Evolutionary conservation across 92 coral and sea anemone genomes (phyloP).

Genomic region (Bergia puertoricense): DNA sequence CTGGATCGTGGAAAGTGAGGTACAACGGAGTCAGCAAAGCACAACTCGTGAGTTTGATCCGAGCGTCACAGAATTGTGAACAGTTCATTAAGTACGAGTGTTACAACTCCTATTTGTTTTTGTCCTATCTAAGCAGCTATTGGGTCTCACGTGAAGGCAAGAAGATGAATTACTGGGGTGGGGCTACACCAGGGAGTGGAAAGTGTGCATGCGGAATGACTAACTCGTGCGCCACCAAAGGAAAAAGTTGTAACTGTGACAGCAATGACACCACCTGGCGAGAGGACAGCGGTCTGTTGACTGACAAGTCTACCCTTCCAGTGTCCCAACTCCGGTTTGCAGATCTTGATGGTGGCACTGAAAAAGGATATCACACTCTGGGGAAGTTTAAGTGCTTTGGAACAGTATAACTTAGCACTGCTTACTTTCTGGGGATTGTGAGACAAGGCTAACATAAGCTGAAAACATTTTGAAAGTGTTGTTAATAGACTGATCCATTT

Average conservation of each 20-base stretch:
- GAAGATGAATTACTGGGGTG: slow-evolving; percentile 86
- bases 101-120: slow-evolving; percentile 47
- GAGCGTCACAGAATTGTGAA: slow-evolving; percentile 62
- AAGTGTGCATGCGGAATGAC: slow-evolving; percentile 74
- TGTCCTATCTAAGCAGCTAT: slow-evolving; percentile 61
- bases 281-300: slow-evolving; percentile 71
- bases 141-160: slow-evolving; percentile 87
- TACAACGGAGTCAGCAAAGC: slow-evolving; percentile 56
- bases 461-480: too few species aligned
- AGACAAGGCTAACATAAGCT: too few species aligned
- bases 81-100: slow-evolving; percentile 81
- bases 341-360: background rate
- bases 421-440: too few species aligned
- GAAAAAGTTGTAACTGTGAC: slow-evolving; percentile 69
- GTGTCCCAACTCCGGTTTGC: slow-evolving; percentile 60
- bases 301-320: slow-evolving; percentile 51
- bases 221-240: slow-evolving; percentile 46
- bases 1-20: slow-evolving; percentile 48
- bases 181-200: slow-evolving; percentile 66
- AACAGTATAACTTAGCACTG: background rate
- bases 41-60: slow-evolving; percentile 59
- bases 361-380: slow-evolving; percentile 4
- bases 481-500: too few species aligned
- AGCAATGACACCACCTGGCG: slow-evolving; percentile 68
- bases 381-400: slow-evolving; percentile 9